Percentiles rank a stretch among this genome's conserved stretches.
phyloP scores from a whole-genome alignment of 2,113 vertebrate species.

The Rhinolophus ferrumequinum region DNA sequence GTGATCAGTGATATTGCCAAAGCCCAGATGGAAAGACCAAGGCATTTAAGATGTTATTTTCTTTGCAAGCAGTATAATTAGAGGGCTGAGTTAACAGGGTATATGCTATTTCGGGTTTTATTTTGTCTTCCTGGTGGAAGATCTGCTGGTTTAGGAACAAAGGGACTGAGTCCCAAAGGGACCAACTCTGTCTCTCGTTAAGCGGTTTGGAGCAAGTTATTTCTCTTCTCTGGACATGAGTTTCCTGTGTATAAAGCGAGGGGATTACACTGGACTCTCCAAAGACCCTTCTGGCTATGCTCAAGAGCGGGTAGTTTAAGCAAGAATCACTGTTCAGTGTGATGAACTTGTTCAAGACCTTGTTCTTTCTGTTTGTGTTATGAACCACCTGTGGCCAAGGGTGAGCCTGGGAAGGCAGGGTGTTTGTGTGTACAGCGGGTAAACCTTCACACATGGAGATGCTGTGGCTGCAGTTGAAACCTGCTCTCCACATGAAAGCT shows the following conservation, averaged over 20 bases:
- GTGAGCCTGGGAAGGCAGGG: background rate
- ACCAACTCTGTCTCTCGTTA: background rate
- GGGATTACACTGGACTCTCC: background rate
- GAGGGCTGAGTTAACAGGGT: slow-evolving; percentile 17
- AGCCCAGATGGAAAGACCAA: slow-evolving; percentile 30
- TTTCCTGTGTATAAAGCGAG: background rate
- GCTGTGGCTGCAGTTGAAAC: background rate
- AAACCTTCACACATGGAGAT: background rate
- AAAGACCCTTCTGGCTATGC: background rate
- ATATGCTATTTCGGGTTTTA: slow-evolving; percentile 25
- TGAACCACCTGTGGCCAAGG: slow-evolving; percentile 24
- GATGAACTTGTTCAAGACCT: background rate
- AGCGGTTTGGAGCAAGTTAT: background rate
- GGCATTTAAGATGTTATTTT: slow-evolving; percentile 29
- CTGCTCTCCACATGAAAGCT: background rate
- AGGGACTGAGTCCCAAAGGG: background rate
- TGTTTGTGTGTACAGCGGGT: background rate
- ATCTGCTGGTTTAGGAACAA: slow-evolving; percentile 17
- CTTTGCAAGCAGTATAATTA: slow-evolving; percentile 31
- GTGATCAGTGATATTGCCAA: slow-evolving; percentile 16
- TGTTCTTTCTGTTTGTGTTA: background rate
- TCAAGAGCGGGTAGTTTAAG: slow-evolving; percentile 6
- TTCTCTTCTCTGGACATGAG: background rate
- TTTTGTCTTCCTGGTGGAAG: slow-evolving; percentile 33
- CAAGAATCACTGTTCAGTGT: background rate